phyloP scores from a whole-genome alignment of 1,140 invertebrate species.

The Drosophila murphyi region DNA sequence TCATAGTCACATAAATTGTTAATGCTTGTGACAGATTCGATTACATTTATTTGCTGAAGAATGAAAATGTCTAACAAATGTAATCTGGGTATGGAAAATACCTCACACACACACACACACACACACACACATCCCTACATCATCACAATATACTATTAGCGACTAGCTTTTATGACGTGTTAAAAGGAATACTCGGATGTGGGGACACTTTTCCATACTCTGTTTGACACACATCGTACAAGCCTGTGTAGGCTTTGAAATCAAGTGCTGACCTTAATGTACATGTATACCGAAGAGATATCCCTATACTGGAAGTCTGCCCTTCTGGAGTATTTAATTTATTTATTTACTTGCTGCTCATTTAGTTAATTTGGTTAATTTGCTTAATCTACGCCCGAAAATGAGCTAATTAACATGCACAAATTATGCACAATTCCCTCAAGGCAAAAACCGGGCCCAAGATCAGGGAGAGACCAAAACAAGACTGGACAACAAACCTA shows the following conservation, averaged over 20 bases:
- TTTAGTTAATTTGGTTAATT: slow-evolving; percentile 70
- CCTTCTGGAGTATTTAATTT: slow-evolving; percentile 38
- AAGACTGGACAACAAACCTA: not conserved
- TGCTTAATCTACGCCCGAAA: slow-evolving; percentile 70
- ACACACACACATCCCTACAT: too few relatives aligned
- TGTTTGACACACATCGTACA: not conserved
- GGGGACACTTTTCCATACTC: not conserved
- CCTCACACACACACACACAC: too few relatives aligned
- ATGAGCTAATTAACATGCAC: slow-evolving; percentile 74
- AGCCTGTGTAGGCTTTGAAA: not conserved
- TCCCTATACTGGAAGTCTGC: not conserved
- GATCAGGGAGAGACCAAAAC: not conserved
- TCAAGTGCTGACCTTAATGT: not conserved
- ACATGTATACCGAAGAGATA: not conserved
- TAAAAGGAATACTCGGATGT: too few relatives aligned
- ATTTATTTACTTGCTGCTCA: slow-evolving; percentile 65
- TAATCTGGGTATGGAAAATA: too few relatives aligned
- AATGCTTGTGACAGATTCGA: too few relatives aligned
- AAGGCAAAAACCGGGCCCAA: slow-evolving; percentile 23
- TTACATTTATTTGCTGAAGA: too few relatives aligned
- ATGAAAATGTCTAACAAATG: too few relatives aligned
- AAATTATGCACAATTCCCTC: slow-evolving; percentile 73
- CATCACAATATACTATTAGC: too few relatives aligned
- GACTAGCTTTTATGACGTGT: too few relatives aligned
- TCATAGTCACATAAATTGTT: too few relatives aligned